A percentile compares a stretch with the other conserved stretches of the same genome.
These are phyloP conservation scores for Leptopterna dolabrata DNA, from an alignment of 2,888 invertebrate genomes.

Conservation along the genomic window DNA sequence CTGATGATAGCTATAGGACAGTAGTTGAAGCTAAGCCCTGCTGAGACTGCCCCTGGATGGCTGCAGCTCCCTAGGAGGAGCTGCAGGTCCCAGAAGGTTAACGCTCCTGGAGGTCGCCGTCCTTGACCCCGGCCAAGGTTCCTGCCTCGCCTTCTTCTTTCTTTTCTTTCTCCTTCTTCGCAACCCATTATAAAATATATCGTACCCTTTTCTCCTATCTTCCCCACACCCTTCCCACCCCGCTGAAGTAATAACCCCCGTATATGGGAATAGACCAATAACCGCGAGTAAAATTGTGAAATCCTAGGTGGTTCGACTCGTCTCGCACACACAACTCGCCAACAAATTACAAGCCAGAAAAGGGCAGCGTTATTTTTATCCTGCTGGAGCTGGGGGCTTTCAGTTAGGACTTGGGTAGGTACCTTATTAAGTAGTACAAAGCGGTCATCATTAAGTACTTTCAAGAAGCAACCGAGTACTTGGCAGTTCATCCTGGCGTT, in stretches of 20 bases:
- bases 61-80: background rate
- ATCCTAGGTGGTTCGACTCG: background rate
- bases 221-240: background rate
- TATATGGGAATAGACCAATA: constrained; percentile 26
- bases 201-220: constrained; percentile 28
- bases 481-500: background rate
- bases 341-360: background rate
- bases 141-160: constrained; percentile 14
- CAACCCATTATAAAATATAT: constrained; percentile 41
- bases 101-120: constrained; percentile 28
- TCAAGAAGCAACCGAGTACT: background rate
- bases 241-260: constrained; percentile 28
- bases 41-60: background rate
- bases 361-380: background rate
- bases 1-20: too few species aligned
- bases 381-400: background rate
- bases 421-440: constrained; percentile 3
- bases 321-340: background rate
- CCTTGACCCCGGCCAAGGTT: constrained; percentile 46
- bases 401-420: background rate
- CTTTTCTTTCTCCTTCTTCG: constrained; percentile 18
- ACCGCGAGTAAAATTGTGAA: background rate
- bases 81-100: constrained; percentile 32
- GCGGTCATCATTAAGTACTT: background rate
- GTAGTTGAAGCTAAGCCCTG: background rate